Evolutionary conservation across 2,113 vertebrate species (phyloP), one percentile per base, ranked within the genome.

Genomic region (Agapornis roseicollis): DNA sequence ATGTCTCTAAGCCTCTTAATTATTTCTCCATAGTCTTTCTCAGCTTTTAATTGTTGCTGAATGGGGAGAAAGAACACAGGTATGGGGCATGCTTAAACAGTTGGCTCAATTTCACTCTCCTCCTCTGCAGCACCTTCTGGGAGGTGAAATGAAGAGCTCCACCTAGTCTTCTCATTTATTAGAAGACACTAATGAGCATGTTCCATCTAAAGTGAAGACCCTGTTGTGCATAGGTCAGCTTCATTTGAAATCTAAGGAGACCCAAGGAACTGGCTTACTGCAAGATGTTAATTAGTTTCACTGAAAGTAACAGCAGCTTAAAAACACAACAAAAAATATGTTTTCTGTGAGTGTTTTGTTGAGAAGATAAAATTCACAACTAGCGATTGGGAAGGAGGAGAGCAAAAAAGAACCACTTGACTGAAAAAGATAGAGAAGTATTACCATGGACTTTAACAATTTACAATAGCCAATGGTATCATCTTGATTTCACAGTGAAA

Each of bases 401-500:
- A 88, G 64, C 52, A 87, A n/a, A 52, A 76, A 84, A 93, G 83
- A 95, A 86, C 65, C 65, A 69, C 70, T 86, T 65, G 90, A 85
- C n/a, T 87, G 92, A 89, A 90, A 94, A 93, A 80, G 77, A 83
- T 1, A 4, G 76, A 55, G 93, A 86, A 95, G 52, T 70, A 50
- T 89, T 94, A 92, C 76, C 72, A 91, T 35, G 47, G 85, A 64
- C 58, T 89, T 85, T 96, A 96, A 78, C 81, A 90, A 52, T 39
- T 85, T 84, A 69, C 80, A 94, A 95, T 83, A 91, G 63, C 53
- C 91, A 71, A 41, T 93, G 91, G 93, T 94, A 93, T 50, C 35
- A 80, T 93, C 86, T 95, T 83, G 84, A 90, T 95, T 97, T 93
- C 85, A 72, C 63, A 96, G 55, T 85, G 64, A 90, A 96, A 94